Conservation (phyloP, 2,113 vertebrate genomes). For the Urocolius indicus region DNA sequence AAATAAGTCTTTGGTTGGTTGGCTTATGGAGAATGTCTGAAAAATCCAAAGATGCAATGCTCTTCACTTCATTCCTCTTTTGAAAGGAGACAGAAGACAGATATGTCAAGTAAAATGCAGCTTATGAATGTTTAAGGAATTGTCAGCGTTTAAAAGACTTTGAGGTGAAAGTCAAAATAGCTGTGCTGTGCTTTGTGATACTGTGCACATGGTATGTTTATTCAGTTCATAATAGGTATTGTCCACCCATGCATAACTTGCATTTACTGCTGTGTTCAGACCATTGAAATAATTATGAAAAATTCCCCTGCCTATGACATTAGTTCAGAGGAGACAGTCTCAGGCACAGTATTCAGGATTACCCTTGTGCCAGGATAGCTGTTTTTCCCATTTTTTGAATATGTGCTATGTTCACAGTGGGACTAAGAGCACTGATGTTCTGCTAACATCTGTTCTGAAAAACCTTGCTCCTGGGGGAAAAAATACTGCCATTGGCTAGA, state of each 20-base stretch:
- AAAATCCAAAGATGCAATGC: background rate
- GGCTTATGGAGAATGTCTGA: constrained; percentile 91
- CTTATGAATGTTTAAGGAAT: constrained; percentile 39
- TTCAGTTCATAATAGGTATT: constrained; percentile 61
- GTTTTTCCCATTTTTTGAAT: background rate
- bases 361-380: background rate
- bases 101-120: constrained; percentile 21
- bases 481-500: background rate
- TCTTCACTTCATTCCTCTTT: constrained; percentile 58
- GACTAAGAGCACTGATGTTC: background rate
- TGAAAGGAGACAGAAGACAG: constrained; percentile 19
- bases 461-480: background rate
- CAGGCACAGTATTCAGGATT: background rate
- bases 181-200: constrained; percentile 71
- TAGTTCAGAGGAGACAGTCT: constrained; percentile 8
- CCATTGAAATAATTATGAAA: constrained; percentile 19
- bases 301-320: background rate
- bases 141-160: constrained; percentile 55
- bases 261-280: constrained; percentile 58
- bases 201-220: constrained; percentile 58
- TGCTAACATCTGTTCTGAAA: background rate
- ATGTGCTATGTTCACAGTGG: background rate
- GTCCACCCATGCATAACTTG: constrained; percentile 27
- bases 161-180: constrained; percentile 64
- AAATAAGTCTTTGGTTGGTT: constrained; percentile 83